phyloP scores from a whole-genome alignment of 2,113 vertebrate genomes.

The Turdus rufiventris region DNA sequence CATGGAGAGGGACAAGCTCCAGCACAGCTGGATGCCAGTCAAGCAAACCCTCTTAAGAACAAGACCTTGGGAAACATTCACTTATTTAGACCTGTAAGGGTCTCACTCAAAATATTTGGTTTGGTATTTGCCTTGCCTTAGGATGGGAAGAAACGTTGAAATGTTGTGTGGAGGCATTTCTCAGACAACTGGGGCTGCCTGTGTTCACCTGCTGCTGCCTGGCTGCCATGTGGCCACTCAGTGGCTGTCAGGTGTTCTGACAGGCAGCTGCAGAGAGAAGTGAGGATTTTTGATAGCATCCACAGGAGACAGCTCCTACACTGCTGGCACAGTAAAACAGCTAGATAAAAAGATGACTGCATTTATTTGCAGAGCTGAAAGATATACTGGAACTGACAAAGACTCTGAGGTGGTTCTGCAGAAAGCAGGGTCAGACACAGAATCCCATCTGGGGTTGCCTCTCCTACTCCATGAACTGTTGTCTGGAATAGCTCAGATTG shows the following conservation, averaged over 20 bases:
- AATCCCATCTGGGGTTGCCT: neutral
- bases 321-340: neutral
- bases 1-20: neutral
- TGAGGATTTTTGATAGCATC: neutral
- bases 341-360: neutral
- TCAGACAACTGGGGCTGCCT: neutral
- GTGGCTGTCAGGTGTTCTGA: neutral
- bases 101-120: neutral
- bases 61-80: neutral
- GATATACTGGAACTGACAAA: neutral
- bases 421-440: neutral
- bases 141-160: neutral
- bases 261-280: neutral
- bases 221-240: neutral
- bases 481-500: neutral
- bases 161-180: neutral
- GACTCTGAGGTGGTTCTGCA: neutral
- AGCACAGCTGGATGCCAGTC: neutral
- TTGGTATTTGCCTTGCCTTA: neutral
- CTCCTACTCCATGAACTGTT: neutral
- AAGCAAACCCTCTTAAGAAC: neutral
- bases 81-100: neutral
- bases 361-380: neutral
- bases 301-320: neutral
- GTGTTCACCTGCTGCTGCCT: constrained; percentile 3